Conservation (phyloP, 2,797 vertebrate genomes). For the Notoglanidium macrostoma region DNA sequence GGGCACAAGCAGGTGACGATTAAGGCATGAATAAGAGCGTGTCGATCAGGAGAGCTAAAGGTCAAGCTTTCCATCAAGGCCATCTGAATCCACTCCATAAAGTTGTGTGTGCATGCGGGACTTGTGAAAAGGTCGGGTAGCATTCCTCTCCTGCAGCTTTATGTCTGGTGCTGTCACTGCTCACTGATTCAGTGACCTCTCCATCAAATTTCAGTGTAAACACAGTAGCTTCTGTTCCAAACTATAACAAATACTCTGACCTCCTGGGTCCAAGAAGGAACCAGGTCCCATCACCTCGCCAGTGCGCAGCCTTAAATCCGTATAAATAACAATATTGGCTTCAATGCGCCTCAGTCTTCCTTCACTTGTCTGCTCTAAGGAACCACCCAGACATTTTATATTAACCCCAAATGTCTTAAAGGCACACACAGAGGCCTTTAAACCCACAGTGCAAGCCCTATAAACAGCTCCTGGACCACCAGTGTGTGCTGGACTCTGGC, state of each 20-base stretch:
- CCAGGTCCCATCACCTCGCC: neutral
- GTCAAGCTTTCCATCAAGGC: slow-evolving; percentile 64
- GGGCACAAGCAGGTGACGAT: slow-evolving; percentile 48
- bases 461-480: slow-evolving; percentile 37
- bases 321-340: neutral
- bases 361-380: neutral
- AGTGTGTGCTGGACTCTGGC: slow-evolving; percentile 41
- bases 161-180: slow-evolving; percentile 15
- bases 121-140: slow-evolving; percentile 40
- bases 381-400: slow-evolving; percentile 16
- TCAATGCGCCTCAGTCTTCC: neutral
- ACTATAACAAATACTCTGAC: neutral
- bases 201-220: slow-evolving; percentile 38
- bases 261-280: neutral
- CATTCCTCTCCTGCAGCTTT: slow-evolving; percentile 27
- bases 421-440: neutral
- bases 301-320: neutral
- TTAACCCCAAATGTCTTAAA: neutral
- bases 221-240: neutral
- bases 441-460: slow-evolving; percentile 20
- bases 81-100: slow-evolving; percentile 52
- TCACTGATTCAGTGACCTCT: slow-evolving; percentile 33
- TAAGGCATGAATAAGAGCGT: slow-evolving; percentile 57
- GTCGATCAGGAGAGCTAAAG: slow-evolving; percentile 67
- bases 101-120: slow-evolving; percentile 40